These are phyloP conservation scores for Tenebrio molitor DNA, from an alignment of 1,140 invertebrate species.

Conservation along the genomic window DNA sequence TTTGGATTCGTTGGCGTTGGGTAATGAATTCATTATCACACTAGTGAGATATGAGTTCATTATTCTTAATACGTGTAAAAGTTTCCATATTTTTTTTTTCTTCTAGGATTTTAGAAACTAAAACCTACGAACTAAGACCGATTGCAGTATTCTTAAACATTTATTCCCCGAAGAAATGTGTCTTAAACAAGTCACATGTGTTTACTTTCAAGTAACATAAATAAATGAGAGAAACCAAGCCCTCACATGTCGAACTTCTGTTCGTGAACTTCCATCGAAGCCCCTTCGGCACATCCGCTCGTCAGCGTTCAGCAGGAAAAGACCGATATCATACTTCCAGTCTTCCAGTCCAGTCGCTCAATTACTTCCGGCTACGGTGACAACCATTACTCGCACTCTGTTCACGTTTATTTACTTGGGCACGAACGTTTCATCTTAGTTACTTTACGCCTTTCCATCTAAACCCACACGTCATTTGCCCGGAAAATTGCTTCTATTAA, in stretches of 20 bases:
- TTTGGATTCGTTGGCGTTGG: too few species aligned
- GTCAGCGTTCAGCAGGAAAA: slow-evolving; percentile 9
- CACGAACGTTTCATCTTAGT: slow-evolving; percentile 25
- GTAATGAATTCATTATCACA: too few species aligned
- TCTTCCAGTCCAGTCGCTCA: slow-evolving; percentile 32
- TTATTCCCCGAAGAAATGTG: too few species aligned
- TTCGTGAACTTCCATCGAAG: neutral
- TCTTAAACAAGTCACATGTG: too few species aligned
- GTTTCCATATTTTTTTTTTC: too few species aligned
- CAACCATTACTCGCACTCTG: slow-evolving; percentile 10
- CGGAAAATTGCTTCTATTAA: slow-evolving; percentile 37
- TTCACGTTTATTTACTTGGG: slow-evolving; percentile 19
- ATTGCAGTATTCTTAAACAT: too few species aligned
- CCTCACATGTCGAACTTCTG: neutral
- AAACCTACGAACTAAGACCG: too few species aligned
- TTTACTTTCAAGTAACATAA: too few species aligned
- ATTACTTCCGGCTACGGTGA: slow-evolving; percentile 34
- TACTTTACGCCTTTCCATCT: slow-evolving; percentile 15
- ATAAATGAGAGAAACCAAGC: too few species aligned
- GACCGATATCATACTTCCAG: slow-evolving; percentile 29
- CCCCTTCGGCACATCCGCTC: slow-evolving; percentile 10
- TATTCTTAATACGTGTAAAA: too few species aligned
- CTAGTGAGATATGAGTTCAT: too few species aligned
- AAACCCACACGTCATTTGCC: neutral
- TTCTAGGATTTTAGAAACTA: too few species aligned